Conservation (phyloP, 2,797 vertebrate genomes). For the Sternarchorhynchus goeldii region DNA sequence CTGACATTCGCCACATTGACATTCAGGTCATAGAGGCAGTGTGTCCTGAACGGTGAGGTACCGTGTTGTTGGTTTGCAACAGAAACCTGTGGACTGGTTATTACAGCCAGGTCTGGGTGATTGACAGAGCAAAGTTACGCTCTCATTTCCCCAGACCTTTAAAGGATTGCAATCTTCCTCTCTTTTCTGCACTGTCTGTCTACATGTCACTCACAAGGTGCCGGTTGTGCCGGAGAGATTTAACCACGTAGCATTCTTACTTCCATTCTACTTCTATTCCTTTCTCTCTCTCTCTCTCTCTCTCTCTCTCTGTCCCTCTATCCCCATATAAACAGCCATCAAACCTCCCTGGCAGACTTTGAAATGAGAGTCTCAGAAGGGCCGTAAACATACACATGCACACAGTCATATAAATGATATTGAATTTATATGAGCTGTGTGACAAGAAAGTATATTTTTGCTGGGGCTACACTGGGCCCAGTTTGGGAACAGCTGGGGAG, state of each 20-base stretch:
- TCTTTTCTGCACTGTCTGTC: constrained; percentile 53
- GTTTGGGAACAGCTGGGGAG: background rate
- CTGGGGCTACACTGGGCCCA: constrained; percentile 28
- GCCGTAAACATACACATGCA: constrained; percentile 49
- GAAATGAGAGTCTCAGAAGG: constrained; percentile 53
- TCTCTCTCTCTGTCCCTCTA: constrained; percentile 46
- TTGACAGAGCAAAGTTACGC: constrained; percentile 51
- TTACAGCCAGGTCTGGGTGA: constrained; percentile 43
- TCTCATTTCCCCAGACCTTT: constrained; percentile 51
- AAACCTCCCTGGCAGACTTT: constrained; percentile 59
- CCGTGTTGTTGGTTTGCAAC: constrained; percentile 46
- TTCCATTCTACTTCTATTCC: constrained; percentile 2
- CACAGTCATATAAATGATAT: constrained; percentile 51
- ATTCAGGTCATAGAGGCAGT: constrained; percentile 49
- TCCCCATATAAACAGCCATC: constrained; percentile 60
- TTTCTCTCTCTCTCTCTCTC: constrained; percentile 40
- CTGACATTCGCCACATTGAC: too few relatives aligned
- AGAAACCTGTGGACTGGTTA: constrained; percentile 47
- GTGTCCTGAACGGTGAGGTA: constrained; percentile 38
- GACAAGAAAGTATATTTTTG: constrained; percentile 46
- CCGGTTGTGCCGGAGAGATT: constrained; percentile 37
- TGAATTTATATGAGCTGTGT: constrained; percentile 56
- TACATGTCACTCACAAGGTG: constrained; percentile 44
- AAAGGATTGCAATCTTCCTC: constrained; percentile 54
- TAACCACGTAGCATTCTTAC: constrained; percentile 29